Evolutionary conservation across 2,888 invertebrate genomes (phyloP).

Genomic region (Xanthostigma xanthostigma): DNA sequence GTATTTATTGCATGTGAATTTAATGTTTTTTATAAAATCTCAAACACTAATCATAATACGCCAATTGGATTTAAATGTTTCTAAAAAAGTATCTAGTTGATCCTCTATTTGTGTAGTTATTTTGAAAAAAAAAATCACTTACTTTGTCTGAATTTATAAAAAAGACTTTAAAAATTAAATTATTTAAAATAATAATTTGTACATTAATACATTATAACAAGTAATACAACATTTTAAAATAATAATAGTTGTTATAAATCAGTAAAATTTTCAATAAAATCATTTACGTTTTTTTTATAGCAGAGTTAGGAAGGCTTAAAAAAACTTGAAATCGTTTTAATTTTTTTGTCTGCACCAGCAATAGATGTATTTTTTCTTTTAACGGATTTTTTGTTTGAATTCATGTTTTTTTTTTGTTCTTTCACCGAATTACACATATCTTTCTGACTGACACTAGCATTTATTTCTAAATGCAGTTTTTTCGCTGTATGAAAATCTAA

Average conservation of each 20-base stretch:
- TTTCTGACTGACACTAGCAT: constrained; percentile 20
- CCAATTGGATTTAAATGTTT: no score
- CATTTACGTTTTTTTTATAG: background rate
- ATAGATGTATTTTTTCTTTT: no score
- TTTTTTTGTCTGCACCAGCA: background rate
- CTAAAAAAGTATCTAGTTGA: no score
- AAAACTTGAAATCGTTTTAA: constrained; percentile 2
- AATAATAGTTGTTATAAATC: background rate
- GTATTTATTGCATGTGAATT: constrained; percentile 14
- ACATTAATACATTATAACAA: background rate
- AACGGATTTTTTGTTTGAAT: background rate
- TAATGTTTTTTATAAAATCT: constrained; percentile 15
- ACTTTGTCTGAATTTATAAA: constrained; percentile 1
- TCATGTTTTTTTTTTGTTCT: background rate
- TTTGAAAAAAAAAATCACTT: background rate
- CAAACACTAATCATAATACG: background rate
- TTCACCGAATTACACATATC: background rate
- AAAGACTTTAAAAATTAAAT: background rate
- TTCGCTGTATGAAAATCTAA: constrained; percentile 74
- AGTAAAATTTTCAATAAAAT: background rate
- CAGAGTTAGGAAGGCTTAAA: constrained; percentile 1
- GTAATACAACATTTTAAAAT: background rate
- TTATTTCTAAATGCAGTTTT: constrained; percentile 52
- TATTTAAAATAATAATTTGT: background rate
- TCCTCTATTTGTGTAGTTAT: no score